A percentile compares a stretch with the other conserved stretches of the same genome.
Conservation (phyloP, 2,888 invertebrate genomes). For the Craniophora ligustri region DNA sequence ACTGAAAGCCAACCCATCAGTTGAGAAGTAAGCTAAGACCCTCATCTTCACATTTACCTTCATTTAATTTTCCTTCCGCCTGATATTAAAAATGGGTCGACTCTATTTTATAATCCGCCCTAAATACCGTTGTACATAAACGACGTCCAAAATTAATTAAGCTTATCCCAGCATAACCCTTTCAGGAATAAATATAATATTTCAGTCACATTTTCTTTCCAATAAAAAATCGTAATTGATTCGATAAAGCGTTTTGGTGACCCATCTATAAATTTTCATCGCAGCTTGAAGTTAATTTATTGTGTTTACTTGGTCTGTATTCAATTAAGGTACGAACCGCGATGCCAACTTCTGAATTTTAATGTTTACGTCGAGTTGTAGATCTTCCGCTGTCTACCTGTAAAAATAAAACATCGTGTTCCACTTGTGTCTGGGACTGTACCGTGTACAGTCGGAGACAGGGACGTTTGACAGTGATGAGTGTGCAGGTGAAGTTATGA, state of each 20-base stretch:
- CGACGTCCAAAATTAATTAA: slow-evolving; percentile 46
- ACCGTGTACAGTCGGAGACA: slow-evolving; percentile 23
- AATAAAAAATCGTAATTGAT: slow-evolving; percentile 44
- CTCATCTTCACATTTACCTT: too few relatives aligned
- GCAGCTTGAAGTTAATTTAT: slow-evolving; percentile 45
- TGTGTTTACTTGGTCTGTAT: slow-evolving; percentile 52
- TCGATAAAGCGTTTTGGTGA: slow-evolving; percentile 26
- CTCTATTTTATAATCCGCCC: slow-evolving; percentile 18
- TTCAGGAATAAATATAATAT: slow-evolving; percentile 38
- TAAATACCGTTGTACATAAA: slow-evolving; percentile 32
- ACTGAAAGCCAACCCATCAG: too few relatives aligned
- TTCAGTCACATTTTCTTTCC: slow-evolving; percentile 32
- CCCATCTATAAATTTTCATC: slow-evolving; percentile 40
- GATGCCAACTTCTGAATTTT: slow-evolving; percentile 60
- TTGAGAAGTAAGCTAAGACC: too few relatives aligned
- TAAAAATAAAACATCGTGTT: slow-evolving; percentile 44
- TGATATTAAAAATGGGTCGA: slow-evolving; percentile 9
- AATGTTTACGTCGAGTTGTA: slow-evolving; percentile 47
- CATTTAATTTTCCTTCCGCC: neutral
- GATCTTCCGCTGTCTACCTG: slow-evolving; percentile 23
- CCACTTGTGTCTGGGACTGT: slow-evolving; percentile 31
- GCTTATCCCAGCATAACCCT: slow-evolving; percentile 27
- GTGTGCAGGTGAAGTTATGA: slow-evolving; percentile 10
- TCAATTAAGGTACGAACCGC: slow-evolving; percentile 47
- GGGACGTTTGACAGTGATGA: slow-evolving; percentile 13